Conservation (phyloP, 2,113 vertebrate species). For the Mesoclemmys tuberculata region DNA sequence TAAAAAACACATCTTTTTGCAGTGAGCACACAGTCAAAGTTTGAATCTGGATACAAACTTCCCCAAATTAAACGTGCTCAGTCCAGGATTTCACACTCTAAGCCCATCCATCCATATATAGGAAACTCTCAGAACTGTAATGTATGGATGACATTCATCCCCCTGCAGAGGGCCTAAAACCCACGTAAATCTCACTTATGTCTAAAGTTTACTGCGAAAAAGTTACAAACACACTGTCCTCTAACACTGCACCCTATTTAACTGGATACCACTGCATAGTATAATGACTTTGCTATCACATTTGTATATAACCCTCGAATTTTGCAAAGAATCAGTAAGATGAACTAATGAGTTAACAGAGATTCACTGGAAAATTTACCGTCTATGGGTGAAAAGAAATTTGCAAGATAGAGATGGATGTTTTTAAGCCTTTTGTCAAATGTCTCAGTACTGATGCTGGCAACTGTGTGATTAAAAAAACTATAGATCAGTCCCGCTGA, state of each 20-base stretch:
- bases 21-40: background rate
- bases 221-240: background rate
- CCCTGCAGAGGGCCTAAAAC: background rate
- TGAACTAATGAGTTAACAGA: background rate
- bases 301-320: background rate
- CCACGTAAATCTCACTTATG: too few relatives aligned
- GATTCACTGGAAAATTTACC: background rate
- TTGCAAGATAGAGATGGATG: too few relatives aligned
- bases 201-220: background rate
- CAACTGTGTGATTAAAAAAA: too few relatives aligned
- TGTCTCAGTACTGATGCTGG: too few relatives aligned
- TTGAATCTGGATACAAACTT: background rate
- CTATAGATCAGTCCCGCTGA: too few relatives aligned
- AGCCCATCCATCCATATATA: background rate
- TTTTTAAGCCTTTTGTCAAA: too few relatives aligned
- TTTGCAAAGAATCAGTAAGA: background rate
- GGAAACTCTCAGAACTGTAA: background rate
- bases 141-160: background rate
- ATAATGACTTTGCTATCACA: background rate
- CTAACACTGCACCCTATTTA: background rate
- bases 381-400: background rate
- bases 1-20: background rate
- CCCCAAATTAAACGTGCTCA: background rate
- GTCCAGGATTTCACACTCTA: background rate
- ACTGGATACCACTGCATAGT: background rate